These are phyloP conservation scores for Condylura cristata DNA, from an alignment of 2,113 vertebrate species.

Conservation along the genomic window DNA sequence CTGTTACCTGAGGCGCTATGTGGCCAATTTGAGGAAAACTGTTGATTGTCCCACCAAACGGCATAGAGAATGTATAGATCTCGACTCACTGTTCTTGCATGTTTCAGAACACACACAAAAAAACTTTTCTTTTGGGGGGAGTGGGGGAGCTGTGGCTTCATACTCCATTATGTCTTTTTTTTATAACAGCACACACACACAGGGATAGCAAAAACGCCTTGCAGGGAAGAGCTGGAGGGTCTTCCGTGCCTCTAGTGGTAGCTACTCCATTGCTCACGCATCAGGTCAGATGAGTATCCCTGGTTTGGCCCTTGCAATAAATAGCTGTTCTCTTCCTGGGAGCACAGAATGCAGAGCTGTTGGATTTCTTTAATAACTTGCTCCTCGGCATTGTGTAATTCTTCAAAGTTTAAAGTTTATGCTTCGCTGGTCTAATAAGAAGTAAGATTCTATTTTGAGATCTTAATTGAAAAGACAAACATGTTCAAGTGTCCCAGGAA, in stretches of 20 bases:
- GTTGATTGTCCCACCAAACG: too few relatives aligned
- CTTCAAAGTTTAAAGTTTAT: background rate
- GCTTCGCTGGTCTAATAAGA: background rate
- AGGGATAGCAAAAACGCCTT: background rate
- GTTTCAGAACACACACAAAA: background rate
- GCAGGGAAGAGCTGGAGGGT: background rate
- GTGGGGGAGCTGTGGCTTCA: background rate
- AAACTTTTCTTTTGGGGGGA: background rate
- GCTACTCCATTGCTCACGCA: too few relatives aligned
- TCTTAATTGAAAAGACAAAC: background rate
- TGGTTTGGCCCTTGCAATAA: accelerated
- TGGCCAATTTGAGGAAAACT: background rate
- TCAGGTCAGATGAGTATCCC: background rate
- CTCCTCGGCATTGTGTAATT: background rate
- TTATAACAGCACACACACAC: accelerated
- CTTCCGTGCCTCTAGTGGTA: accelerated
- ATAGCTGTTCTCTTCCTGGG: background rate
- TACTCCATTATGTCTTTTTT: background rate
- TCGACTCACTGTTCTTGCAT: background rate
- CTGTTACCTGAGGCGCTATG: background rate
- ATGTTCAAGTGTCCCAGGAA: background rate
- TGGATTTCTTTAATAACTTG: background rate
- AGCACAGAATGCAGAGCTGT: background rate
- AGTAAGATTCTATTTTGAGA: background rate
- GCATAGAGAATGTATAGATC: background rate